Percentiles rank a stretch among this genome's conserved stretches.
Evolutionary conservation across 2,113 vertebrate species (phyloP).

Genomic region (Atlantisia rogersi): DNA sequence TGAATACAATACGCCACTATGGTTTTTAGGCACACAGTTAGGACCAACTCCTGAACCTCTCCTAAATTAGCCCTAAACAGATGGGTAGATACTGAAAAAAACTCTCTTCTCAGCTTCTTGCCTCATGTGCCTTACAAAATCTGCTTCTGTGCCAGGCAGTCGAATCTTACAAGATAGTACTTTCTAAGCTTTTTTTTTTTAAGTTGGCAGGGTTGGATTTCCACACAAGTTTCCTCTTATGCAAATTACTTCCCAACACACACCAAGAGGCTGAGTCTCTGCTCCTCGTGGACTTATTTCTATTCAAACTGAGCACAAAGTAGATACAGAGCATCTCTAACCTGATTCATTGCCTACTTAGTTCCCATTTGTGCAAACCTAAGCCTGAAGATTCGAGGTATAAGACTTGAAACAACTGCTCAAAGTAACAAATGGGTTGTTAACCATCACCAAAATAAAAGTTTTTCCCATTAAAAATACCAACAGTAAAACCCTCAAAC

Average conservation of each 20-base stretch:
- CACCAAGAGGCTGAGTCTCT: neutral
- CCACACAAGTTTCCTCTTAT: neutral
- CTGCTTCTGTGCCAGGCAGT: neutral
- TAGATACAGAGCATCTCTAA: neutral
- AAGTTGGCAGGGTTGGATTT: neutral
- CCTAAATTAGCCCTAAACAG: neutral
- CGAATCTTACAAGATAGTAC: neutral
- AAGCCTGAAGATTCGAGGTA: accelerated
- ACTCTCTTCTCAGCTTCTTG: neutral
- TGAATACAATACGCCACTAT: neutral
- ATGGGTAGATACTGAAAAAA: neutral
- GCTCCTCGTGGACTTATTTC: neutral
- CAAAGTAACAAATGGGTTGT: neutral
- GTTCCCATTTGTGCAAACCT: neutral
- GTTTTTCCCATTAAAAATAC: neutral
- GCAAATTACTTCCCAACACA: neutral
- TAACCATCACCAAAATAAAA: neutral
- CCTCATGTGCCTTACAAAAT: neutral
- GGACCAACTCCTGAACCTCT: neutral
- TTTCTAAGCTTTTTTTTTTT: neutral
- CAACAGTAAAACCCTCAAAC: neutral
- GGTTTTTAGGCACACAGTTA: neutral
- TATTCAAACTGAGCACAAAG: neutral
- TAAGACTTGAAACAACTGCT: neutral
- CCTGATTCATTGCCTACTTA: neutral